phyloP scores from a whole-genome alignment of 2,113 vertebrate genomes.

The Phylloscopus trochiloides region DNA sequence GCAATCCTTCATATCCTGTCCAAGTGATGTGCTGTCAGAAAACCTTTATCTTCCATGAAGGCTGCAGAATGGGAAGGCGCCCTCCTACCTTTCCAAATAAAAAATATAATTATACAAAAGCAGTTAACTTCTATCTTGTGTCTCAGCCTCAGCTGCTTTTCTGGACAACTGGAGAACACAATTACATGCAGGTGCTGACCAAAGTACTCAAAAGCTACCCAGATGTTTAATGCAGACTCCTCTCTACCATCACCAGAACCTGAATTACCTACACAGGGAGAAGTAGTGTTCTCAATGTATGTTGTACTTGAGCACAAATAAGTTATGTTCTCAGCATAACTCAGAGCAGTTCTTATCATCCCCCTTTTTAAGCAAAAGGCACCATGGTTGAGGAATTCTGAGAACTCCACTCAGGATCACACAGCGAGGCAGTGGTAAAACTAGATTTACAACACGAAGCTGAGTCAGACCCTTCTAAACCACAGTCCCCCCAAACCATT shows the following conservation, averaged over 20 bases:
- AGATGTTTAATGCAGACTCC: background rate
- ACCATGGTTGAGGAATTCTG: background rate
- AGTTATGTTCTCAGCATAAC: background rate
- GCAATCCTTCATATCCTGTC: background rate
- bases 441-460: background rate
- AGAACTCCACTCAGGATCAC: background rate
- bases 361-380: background rate
- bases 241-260: background rate
- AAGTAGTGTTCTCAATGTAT: background rate
- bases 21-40: background rate
- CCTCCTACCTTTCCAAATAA: background rate
- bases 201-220: background rate
- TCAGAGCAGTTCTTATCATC: background rate
- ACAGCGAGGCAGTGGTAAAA: background rate
- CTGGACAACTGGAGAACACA: background rate
- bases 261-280: background rate
- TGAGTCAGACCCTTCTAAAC: conserved; percentile 21
- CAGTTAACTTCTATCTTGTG: background rate
- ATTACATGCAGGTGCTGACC: background rate
- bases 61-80: background rate
- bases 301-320: background rate
- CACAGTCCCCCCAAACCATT: background rate
- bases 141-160: background rate
- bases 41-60: background rate
- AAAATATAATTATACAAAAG: background rate